Evolutionary conservation across 2,888 invertebrate genomes (phyloP), one percentile per base, ranked within the genome.

Genomic region (Abrostola tripartita): DNA sequence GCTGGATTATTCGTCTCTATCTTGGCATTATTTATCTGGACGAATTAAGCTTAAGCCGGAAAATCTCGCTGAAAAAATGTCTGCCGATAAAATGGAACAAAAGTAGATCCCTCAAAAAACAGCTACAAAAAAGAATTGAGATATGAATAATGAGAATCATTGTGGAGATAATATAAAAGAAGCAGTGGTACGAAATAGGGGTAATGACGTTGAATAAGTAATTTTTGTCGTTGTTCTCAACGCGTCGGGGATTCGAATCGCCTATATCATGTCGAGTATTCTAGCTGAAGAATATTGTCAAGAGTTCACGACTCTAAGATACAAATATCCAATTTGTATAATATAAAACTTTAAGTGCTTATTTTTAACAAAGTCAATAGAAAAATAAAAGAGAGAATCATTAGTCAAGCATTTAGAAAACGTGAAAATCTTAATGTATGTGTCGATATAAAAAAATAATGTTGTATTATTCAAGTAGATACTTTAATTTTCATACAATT

Each of bases 21-120:
- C 88, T 86, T 75, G 77, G 85, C 85, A 90, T 89, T 90, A 92
- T 92, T 92, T 92, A 92, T 92, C 85, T 84, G 81, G 81, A 79
- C 77, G 85, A 89, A 87, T 88, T 86, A 85, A 85, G 83, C 81
- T 79, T 78, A 78, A 74, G 76, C 73, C 79, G 83, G 78, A 80
- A 87, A 89, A 85, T 84, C 83, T 82, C 83, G 69, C 79, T 78
- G 81, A 82, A 84, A 87, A 87, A 88, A 88, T 85, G 77, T 79
- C 78, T 63, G 68, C 84, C 83, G 84, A 87, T 88, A 88, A 90
- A 88, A 85, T 64, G 71, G 79, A 76, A 87, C 84, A 86, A 88
- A 84, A 76, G 82, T 65, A 73, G 68, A 74, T 79, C 77, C 80
- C 74, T 81, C 56, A 71, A 74, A 74, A 83, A 84, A 80, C 78